A percentile compares a stretch with the other conserved stretches of the same genome.
Conservation (phyloP, 2,113 vertebrate species). For the Corapipo altera region DNA sequence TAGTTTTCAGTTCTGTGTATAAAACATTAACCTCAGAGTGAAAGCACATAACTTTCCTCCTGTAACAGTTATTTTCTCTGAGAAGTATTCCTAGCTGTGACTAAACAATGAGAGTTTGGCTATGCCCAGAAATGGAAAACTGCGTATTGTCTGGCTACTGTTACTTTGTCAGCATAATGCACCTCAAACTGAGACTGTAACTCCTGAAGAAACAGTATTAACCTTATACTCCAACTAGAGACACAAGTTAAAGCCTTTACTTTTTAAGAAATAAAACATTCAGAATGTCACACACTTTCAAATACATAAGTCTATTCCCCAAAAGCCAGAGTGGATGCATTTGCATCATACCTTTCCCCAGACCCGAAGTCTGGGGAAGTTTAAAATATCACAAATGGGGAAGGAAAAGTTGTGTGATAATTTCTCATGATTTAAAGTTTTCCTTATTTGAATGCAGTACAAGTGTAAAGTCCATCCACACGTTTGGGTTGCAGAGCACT, state of each 20-base stretch:
- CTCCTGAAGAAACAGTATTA: neutral
- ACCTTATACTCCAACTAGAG: neutral
- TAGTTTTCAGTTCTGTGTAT: neutral
- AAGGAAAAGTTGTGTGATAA: neutral
- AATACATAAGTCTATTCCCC: neutral
- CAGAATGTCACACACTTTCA: neutral
- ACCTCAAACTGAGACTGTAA: neutral
- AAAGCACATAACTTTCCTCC: neutral
- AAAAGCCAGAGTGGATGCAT: neutral
- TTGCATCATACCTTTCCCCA: neutral
- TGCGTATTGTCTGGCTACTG: neutral
- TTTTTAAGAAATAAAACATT: neutral
- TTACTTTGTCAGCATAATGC: neutral
- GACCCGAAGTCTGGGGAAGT: neutral
- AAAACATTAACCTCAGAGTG: neutral
- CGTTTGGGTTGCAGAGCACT: constrained; percentile 58
- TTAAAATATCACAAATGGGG: neutral
- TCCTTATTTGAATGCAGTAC: constrained; percentile 40
- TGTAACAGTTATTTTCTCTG: neutral
- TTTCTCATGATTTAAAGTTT: neutral
- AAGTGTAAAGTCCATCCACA: constrained; percentile 71
- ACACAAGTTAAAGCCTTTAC: neutral
- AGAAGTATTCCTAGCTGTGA: neutral
- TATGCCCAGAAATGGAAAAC: neutral
- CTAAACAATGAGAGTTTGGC: neutral